These are phyloP conservation scores for Takifugu flavidus DNA, from an alignment of 2,113 vertebrate genomes.

Conservation along the genomic window DNA sequence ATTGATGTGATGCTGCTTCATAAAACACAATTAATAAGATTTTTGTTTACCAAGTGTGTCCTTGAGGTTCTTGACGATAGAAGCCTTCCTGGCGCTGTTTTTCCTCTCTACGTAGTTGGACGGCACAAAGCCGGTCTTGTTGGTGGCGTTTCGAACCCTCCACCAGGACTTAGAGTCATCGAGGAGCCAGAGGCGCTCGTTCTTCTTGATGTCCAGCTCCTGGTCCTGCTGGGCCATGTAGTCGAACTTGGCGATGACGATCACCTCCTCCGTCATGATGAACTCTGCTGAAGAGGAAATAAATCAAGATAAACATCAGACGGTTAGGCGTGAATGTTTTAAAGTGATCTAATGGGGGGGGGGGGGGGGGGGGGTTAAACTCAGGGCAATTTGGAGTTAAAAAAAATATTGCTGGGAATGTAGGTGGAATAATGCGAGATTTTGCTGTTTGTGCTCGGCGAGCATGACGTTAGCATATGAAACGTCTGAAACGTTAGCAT, in stretches of 20 bases:
- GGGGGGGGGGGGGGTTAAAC: too few species aligned
- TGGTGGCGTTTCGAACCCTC: slow-evolving; percentile 87
- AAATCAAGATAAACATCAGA: background rate
- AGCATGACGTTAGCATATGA: background rate
- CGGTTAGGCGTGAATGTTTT: background rate
- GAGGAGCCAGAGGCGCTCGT: slow-evolving; percentile 86
- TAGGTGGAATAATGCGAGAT: background rate
- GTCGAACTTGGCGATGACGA: slow-evolving; percentile 91
- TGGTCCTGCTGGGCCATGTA: slow-evolving; percentile 93
- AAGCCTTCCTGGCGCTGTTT: slow-evolving; percentile 88
- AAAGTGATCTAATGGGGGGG: too few species aligned
- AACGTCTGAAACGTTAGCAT: too few species aligned
- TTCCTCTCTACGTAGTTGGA: slow-evolving; percentile 93
- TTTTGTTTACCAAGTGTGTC: slow-evolving; percentile 83
- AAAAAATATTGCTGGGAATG: background rate
- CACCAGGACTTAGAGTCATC: slow-evolving; percentile 93
- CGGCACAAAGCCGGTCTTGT: slow-evolving; percentile 90
- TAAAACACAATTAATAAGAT: background rate
- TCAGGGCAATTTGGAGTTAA: too few species aligned
- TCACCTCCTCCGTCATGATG: slow-evolving; percentile 92
- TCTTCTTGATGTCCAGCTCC: slow-evolving; percentile 91
- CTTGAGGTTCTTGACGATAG: slow-evolving; percentile 90
- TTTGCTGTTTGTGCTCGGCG: background rate
- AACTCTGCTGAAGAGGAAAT: slow-evolving; percentile 64
- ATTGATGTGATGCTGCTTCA: too few species aligned